These are phyloP conservation scores for Glaucomys volans DNA, from an alignment of 2,113 vertebrate genomes.

Conservation along the genomic window DNA sequence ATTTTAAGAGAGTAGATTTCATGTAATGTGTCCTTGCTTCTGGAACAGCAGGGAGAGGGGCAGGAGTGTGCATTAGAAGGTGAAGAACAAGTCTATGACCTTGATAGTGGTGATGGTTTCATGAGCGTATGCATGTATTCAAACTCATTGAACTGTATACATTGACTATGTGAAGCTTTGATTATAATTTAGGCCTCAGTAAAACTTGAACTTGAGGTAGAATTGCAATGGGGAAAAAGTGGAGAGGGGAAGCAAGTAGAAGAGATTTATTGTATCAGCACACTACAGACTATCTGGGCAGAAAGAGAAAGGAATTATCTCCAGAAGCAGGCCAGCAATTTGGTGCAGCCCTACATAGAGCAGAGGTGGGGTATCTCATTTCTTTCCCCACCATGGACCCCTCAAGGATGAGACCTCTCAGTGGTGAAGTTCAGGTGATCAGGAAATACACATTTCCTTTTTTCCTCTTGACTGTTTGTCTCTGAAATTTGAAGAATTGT, in stretches of 20 bases:
- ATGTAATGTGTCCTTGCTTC: not conserved
- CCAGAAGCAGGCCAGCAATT: not conserved
- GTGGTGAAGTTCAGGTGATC: not conserved
- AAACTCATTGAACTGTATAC: not conserved
- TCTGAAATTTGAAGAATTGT: not conserved
- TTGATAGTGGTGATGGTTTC: not conserved
- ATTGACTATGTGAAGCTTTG: not conserved
- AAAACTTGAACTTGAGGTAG: not conserved
- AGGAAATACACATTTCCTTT: not conserved
- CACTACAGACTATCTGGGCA: not conserved
- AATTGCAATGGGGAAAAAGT: not conserved
- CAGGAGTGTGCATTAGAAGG: not conserved
- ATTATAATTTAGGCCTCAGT: not conserved
- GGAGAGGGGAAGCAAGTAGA: not conserved
- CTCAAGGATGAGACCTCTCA: not conserved
- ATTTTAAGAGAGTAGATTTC: not conserved
- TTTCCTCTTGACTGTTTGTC: not conserved
- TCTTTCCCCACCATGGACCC: not conserved
- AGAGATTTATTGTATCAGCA: not conserved
- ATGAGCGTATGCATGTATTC: accelerated
- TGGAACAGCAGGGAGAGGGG: not conserved
- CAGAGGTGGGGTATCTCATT: not conserved
- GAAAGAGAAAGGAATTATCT: not conserved
- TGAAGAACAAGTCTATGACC: not conserved
- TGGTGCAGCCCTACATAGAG: not conserved